A percentile compares a stretch with the other conserved stretches of the same genome.
Evolutionary conservation across 2,113 vertebrate genomes (phyloP).

Genomic region (Corynorhinus townsendii): DNA sequence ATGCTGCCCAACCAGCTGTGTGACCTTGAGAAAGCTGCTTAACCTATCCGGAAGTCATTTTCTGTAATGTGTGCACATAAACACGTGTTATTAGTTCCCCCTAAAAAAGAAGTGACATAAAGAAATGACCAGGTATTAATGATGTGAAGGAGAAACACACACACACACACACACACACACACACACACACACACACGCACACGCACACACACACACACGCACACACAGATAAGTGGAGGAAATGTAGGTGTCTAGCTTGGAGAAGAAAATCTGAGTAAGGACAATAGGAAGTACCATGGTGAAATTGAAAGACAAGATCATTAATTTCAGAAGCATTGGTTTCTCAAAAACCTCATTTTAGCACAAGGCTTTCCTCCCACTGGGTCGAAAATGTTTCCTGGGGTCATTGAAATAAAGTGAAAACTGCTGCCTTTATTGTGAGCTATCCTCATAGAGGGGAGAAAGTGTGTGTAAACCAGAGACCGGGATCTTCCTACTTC

Average conservation of each 20-base stretch:
- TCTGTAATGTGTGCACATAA: background rate
- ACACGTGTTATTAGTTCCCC: too few species aligned
- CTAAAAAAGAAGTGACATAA: background rate
- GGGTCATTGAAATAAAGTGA: background rate
- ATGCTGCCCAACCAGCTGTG: background rate
- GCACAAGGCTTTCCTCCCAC: fast-evolving
- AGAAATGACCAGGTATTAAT: background rate
- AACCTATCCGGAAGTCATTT: background rate
- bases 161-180: background rate
- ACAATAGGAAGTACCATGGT: too few species aligned
- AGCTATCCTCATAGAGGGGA: too few species aligned
- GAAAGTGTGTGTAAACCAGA: too few species aligned
- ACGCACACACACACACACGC: background rate
- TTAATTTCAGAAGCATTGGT: background rate
- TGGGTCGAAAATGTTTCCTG: background rate
- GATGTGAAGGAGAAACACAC: background rate
- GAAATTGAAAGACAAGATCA: background rate
- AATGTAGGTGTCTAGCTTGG: background rate
- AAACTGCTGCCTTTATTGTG: background rate
- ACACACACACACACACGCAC: background rate
- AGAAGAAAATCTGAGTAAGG: background rate
- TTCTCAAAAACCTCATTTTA: background rate
- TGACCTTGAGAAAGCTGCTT: background rate
- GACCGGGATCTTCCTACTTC: background rate
- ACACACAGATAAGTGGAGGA: background rate